phyloP scores from a whole-genome alignment of 2,113 vertebrate species.

The Myotis lucifugus region DNA sequence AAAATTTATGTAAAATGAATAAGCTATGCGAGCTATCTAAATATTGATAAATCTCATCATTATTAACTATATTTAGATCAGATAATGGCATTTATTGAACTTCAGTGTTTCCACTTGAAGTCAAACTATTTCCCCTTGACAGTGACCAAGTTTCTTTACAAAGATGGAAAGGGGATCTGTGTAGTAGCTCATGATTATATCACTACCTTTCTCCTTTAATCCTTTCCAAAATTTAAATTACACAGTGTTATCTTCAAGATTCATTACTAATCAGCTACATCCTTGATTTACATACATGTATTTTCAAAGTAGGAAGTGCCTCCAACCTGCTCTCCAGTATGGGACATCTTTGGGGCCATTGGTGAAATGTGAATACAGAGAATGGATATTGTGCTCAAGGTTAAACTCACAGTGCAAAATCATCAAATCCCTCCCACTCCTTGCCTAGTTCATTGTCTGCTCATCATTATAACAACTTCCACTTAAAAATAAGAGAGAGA shows the following conservation, averaged over 20 bases:
- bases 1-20: neutral
- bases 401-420: neutral
- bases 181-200: neutral
- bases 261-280: neutral
- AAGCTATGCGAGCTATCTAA: neutral
- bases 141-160: neutral
- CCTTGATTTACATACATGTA: neutral
- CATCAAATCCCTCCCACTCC: neutral
- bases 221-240: neutral
- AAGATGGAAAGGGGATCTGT: neutral
- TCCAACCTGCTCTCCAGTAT: neutral
- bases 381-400: neutral
- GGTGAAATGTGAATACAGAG: neutral
- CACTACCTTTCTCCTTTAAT: neutral
- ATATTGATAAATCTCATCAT: neutral
- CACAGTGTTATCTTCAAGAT: neutral
- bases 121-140: neutral
- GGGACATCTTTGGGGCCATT: neutral
- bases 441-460: neutral
- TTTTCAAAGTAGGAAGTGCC: neutral
- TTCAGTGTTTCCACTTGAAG: neutral
- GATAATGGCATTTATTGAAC: neutral
- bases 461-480: neutral
- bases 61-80: neutral
- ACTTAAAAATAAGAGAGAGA: neutral